Evolutionary conservation across 2,888 invertebrate species (phyloP), one percentile per base, ranked within the genome.

Genomic region (Anoncus sp.): DNA sequence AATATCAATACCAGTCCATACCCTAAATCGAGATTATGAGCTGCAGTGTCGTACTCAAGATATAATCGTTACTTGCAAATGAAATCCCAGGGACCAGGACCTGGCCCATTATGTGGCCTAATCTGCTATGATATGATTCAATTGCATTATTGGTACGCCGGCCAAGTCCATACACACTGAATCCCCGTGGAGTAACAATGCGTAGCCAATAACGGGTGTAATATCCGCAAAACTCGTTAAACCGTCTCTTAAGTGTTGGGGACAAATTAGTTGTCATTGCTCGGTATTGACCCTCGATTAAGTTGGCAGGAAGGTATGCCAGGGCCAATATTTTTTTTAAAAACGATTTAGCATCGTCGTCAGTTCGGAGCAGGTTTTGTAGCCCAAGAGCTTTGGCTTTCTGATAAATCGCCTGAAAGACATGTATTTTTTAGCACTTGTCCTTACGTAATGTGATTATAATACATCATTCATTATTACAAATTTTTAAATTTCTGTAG

Each of bases 81-180:
- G 10, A 75, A 75, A 45, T 75, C 75, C 62, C 75, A 75, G 3
- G 75, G 55, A n/a, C 62, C 55, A 14, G 69, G 75, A 3, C 55
- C 45, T 12, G 18, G n/a, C 18, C 38, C 62, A 69, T 51, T 27
- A 35, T 14, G 18, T 75, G 75, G 9, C 24, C 20, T 0, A 75
- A 14, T 35, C 69, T 6, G 16, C 62, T 63, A 16, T 75, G 75
- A 10, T 75, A 69, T 2, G 75, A 75, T 35, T 69, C 69, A 3
- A 75, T 60, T 0, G 60, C 51, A 7, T 75, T 75, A 3, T 75
- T 75, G 0, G 74, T 75, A 2, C 74, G 45, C 3, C 55, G 31
- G 22, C 75, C 40, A 3, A 75, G 27, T 2, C 69, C 75, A 14
- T 63, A 69, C 0, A 69, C 69, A 31, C 69, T 62, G 40, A 69